Base-by-base conservation (phyloP, 2,888 invertebrate species). In the Apamea sordens region DNA sequence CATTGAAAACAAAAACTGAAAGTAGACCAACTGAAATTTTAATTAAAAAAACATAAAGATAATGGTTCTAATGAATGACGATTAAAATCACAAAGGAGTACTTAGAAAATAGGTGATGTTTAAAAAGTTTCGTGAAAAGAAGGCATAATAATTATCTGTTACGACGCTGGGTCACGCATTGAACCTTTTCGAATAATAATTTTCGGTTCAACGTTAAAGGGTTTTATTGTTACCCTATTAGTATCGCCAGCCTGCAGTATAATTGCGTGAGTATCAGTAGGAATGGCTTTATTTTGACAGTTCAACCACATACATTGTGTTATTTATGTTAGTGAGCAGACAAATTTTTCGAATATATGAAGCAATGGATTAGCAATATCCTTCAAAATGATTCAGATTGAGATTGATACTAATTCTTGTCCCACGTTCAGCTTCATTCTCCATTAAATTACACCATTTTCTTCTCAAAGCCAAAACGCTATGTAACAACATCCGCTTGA, bases 121-220 rank as follows among this genome's bases (percentile, higher is more conserved):
- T 82, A 72, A 88, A 87, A 79, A 82, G 75, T 71, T 84, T 83
- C 86, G 83, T 86, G 88, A 74, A 84, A 81, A 32, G 18, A 32
- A 79, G 47, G 70, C 80, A 83, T 87, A 78, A 87, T 76, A 86
- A 84, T 88, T 84, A 86, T 88, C 84, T 79, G 63, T 83, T 79
- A 88, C 70, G 86, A 47, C 69, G 59, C 6, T 36, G 15, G 53
- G 83, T 83, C 89, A 88, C 88, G 89, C 83, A 70, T 79, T 73
- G 73, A 32, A 32, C 44, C 0, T 68, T 80, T 71, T 32, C 18
- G 3, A 24, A 18, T 24, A 63, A 69, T 73, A 72, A 73, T 47
- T 79, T 68, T 64, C 7, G 13, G 7, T 59, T 74, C 0, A 28
- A 63, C 11, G 24, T 44, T n/a, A 74, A 83, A 85, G 77, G 86